Conservation (phyloP, 2,113 vertebrate species). For the Menidia beryllina region DNA sequence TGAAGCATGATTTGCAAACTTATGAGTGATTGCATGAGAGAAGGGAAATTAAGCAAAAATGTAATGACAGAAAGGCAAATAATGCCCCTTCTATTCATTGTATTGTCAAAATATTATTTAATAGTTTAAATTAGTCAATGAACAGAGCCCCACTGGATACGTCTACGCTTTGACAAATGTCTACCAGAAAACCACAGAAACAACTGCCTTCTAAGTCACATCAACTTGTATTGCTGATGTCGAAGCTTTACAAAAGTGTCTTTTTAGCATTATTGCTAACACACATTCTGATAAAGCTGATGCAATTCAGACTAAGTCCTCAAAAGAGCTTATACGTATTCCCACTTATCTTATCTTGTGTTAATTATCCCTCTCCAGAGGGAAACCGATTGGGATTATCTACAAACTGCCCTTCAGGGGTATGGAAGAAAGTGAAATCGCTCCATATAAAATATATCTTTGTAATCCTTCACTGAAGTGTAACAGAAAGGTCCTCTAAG, state of each 20-base stretch:
- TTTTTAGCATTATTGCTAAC: constrained; percentile 11
- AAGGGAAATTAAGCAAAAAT: too few species aligned
- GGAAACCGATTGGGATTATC: constrained; percentile 42
- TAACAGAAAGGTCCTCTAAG: constrained; percentile 26
- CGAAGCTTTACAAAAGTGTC: neutral
- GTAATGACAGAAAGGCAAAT: too few species aligned
- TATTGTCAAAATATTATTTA: too few species aligned
- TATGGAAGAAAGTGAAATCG: constrained; percentile 44
- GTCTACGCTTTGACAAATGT: neutral
- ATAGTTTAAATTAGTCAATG: too few species aligned
- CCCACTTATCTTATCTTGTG: constrained; percentile 34
- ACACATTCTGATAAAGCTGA: constrained; percentile 42
- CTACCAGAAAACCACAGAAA: neutral
- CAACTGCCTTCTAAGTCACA: neutral
- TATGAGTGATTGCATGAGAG: too few species aligned
- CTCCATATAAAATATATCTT: constrained; percentile 45
- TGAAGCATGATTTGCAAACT: too few species aligned
- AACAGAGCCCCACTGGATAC: too few species aligned
- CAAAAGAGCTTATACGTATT: constrained; percentile 9
- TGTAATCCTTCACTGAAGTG: constrained; percentile 37
- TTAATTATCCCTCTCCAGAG: constrained; percentile 51
- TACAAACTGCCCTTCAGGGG: constrained; percentile 39
- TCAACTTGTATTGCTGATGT: neutral
- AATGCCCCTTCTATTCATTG: too few species aligned
- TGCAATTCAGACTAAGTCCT: constrained; percentile 39